phyloP scores from a whole-genome alignment of 2,797 vertebrate genomes.

The Harpagifer antarcticus region DNA sequence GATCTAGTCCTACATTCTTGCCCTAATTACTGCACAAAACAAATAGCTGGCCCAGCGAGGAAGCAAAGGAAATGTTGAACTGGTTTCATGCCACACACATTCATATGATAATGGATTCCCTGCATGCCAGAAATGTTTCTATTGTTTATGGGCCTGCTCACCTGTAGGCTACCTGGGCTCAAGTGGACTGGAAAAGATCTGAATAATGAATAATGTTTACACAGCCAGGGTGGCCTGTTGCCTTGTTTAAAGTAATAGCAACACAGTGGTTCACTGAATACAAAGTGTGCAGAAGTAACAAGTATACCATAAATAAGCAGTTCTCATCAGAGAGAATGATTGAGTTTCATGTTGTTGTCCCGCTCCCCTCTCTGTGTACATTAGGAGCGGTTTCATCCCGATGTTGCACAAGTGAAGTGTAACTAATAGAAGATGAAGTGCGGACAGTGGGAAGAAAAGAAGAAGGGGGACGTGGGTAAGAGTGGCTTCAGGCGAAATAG shows the following conservation, averaged over 20 bases:
- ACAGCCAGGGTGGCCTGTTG: constrained; percentile 1
- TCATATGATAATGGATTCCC: constrained; percentile 73
- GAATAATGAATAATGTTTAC: constrained; percentile 57
- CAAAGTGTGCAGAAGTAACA: neutral
- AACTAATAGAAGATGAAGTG: constrained; percentile 64
- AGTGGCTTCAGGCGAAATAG: constrained; percentile 10
- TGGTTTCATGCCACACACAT: constrained; percentile 68
- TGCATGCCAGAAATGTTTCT: constrained; percentile 51
- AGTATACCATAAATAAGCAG: neutral
- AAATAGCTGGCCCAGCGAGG: constrained; percentile 62
- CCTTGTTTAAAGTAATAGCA: constrained; percentile 18
- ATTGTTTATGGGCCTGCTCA: neutral
- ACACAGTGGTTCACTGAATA: neutral
- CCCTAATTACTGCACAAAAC: constrained; percentile 79
- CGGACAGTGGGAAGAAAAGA: constrained; percentile 38
- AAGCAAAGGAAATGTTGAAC: constrained; percentile 57
- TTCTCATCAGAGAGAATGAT: neutral
- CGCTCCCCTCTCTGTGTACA: constrained; percentile 44
- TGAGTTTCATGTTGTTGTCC: constrained; percentile 12
- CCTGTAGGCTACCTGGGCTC: constrained; percentile 43
- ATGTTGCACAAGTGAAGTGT: constrained; percentile 54
- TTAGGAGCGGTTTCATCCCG: constrained; percentile 20
- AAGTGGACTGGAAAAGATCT: constrained; percentile 45
- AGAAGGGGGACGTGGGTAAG: constrained; percentile 5
- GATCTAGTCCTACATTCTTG: constrained; percentile 77